A percentile compares a stretch with the other conserved stretches of the same genome.
Conservation (phyloP, 2,888 invertebrate genomes). For the Colletes collaris region DNA sequence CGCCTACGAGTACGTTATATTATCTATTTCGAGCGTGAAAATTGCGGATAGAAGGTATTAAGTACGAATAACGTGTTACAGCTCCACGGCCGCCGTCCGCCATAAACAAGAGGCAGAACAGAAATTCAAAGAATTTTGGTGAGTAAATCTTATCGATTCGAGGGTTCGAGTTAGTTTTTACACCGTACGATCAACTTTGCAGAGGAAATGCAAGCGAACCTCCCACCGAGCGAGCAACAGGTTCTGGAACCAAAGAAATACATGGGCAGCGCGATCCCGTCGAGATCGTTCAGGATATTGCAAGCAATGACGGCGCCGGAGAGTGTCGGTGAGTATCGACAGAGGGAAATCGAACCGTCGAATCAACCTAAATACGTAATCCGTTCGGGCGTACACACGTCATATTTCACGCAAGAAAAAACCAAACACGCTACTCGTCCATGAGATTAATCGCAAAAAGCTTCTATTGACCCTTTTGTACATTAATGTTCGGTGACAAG, state of each 20-base stretch:
- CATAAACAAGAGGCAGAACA: conserved; percentile 76
- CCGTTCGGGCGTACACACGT: conserved; percentile 25
- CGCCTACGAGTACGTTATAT: conserved; percentile 67
- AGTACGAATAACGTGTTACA: conserved; percentile 46
- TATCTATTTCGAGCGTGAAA: too few relatives aligned
- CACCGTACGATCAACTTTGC: not conserved
- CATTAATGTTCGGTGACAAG: conserved; percentile 71
- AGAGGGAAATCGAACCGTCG: not conserved
- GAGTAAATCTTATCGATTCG: conserved; percentile 41
- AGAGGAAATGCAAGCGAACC: conserved; percentile 78
- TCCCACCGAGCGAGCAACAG: conserved; percentile 88
- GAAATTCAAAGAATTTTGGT: conserved; percentile 80
- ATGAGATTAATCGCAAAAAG: conserved; percentile 69
- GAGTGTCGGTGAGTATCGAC: conserved; percentile 85
- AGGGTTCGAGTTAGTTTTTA: not conserved
- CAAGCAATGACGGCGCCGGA: conserved; percentile 91
- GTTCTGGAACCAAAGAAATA: conserved; percentile 89
- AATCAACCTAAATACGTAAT: conserved; percentile 12
- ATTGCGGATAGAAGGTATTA: not conserved
- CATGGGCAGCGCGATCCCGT: conserved; percentile 91
- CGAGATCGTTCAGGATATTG: conserved; percentile 90
- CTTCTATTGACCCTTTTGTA: conserved; percentile 69
- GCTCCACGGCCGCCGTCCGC: conserved; percentile 73
- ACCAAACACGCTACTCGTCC: conserved; percentile 61
- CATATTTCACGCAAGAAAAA: conserved; percentile 51